Percentiles rank a stretch among this genome's conserved stretches.
Evolutionary conservation across 64 coral and sea anemone species (phyloP).

Genomic region (Dendronephthya gigantea): DNA sequence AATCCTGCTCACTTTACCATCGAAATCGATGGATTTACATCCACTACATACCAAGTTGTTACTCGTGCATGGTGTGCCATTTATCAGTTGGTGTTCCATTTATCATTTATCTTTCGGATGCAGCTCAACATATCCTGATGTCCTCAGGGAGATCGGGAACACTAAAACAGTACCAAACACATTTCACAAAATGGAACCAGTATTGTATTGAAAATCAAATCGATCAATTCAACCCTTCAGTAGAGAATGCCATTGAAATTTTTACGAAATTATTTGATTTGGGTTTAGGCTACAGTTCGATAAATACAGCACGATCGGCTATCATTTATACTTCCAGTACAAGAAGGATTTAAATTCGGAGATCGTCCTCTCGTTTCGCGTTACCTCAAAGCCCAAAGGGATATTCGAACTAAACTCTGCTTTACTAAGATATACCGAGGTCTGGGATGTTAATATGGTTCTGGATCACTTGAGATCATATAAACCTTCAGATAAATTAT

Average conservation of each 20-base stretch:
- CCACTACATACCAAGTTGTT: background rate
- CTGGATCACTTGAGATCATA: conserved; percentile 22
- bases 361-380: background rate
- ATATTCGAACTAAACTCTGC: background rate
- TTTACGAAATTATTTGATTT: conserved; percentile 29
- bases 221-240: conserved; percentile 25
- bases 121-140: conserved; percentile 30
- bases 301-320: conserved; percentile 38
- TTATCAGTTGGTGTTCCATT: background rate
- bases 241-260: conserved; percentile 32
- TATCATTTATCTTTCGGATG: background rate
- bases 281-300: background rate
- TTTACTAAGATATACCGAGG: conserved; percentile 20
- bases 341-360: background rate
- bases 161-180: conserved; percentile 43
- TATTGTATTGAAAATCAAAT: conserved; percentile 22
- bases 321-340: conserved; percentile 20
- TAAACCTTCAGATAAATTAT: background rate
- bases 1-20: background rate
- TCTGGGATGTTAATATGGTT: conserved; percentile 52
- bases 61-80: conserved; percentile 21
- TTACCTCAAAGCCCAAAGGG: conserved; percentile 10
- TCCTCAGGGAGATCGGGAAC: conserved; percentile 19
- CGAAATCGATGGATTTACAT: background rate
- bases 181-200: conserved; percentile 39